phyloP scores from a whole-genome alignment of 2,113 vertebrate genomes.

The Nesospiza acunhae region DNA sequence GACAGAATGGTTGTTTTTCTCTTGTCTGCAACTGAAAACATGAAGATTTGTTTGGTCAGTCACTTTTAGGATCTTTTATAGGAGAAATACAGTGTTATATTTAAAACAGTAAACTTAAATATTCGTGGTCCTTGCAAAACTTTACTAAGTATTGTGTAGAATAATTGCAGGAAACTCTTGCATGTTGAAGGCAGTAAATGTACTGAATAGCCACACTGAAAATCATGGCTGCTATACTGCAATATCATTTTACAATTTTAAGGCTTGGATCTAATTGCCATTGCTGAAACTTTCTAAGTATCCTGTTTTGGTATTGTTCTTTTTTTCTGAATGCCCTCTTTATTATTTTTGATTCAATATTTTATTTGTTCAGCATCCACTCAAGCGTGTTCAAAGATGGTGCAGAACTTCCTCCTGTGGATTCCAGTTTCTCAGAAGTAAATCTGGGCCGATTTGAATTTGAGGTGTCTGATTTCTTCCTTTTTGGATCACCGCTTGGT shows the following conservation, averaged over 20 bases:
- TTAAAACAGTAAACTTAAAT: neutral
- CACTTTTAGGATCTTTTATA: neutral
- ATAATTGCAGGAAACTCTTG: neutral
- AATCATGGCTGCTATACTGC: neutral
- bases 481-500: slow-evolving; percentile 92
- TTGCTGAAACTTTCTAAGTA: neutral
- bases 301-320: neutral
- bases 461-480: slow-evolving; percentile 94
- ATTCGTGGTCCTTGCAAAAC: neutral
- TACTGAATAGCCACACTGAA: neutral
- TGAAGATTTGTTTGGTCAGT: neutral
- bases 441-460: slow-evolving; percentile 91
- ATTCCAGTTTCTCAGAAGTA: slow-evolving; percentile 75
- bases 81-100: neutral
- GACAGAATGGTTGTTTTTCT: neutral
- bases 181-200: neutral
- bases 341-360: neutral
- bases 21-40: neutral
- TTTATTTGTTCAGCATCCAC: slow-evolving; percentile 72
- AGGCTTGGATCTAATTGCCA: neutral
- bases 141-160: neutral
- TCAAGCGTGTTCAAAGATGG: slow-evolving; percentile 85
- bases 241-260: neutral
- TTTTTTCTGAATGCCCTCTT: neutral
- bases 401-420: slow-evolving; percentile 72